These are phyloP conservation scores for Potorous gilbertii DNA, from an alignment of 2,797 vertebrate species.

Conservation along the genomic window DNA sequence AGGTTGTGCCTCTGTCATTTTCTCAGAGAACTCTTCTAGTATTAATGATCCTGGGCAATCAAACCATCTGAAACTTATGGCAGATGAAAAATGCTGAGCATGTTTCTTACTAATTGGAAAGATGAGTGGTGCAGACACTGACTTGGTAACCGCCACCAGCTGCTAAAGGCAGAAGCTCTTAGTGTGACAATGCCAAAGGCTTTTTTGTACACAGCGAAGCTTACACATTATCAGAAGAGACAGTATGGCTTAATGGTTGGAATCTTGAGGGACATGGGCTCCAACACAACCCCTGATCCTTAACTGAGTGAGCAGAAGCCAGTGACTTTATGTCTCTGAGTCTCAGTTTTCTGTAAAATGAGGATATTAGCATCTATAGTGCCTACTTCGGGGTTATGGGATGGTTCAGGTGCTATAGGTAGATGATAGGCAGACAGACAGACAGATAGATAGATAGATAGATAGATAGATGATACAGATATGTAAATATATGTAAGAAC, in stretches of 20 bases:
- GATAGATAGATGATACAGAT: neutral
- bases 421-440: neutral
- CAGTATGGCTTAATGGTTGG: neutral
- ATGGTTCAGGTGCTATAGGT: neutral
- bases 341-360: neutral
- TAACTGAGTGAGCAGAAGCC: neutral
- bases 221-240: neutral
- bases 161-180: neutral
- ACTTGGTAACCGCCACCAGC: neutral
- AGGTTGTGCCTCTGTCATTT: conserved; percentile 41
- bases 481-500: neutral
- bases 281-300: neutral
- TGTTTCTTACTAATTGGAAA: conserved; percentile 47
- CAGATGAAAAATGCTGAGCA: conserved; percentile 60
- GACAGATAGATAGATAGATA: neutral
- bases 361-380: neutral
- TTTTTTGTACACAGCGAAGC: neutral
- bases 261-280: neutral
- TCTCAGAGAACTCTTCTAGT: conserved; percentile 61
- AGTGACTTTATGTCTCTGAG: neutral
- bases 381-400: neutral
- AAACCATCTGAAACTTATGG: conserved; percentile 65
- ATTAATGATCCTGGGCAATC: conserved; percentile 65
- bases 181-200: neutral
- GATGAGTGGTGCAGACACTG: conserved; percentile 11